Conservation (phyloP, 1,140 invertebrate species). For the Lineus longissimus region DNA sequence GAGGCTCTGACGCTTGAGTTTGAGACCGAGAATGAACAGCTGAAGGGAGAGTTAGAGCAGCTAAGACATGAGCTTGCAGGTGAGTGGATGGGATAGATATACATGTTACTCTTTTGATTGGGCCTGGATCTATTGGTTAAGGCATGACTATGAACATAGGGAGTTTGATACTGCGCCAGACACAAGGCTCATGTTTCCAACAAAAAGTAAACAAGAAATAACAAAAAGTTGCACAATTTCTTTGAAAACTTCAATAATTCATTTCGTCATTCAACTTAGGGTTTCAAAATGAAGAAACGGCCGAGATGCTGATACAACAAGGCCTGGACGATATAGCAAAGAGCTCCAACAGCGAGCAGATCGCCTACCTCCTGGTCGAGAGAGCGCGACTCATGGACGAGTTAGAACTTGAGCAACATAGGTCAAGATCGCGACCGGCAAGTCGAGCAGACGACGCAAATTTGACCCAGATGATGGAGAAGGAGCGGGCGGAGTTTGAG, state of each 20-base stretch:
- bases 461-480: constrained; percentile 11
- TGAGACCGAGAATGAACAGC: constrained; percentile 46
- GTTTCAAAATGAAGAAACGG: constrained; percentile 32
- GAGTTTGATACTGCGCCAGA: no score
- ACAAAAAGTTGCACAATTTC: no score
- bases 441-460: constrained; percentile 14
- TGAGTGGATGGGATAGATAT: no score
- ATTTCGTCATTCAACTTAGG: not conserved
- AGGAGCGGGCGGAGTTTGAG: constrained; percentile 39
- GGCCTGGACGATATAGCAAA: constrained; percentile 45
- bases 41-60: constrained; percentile 39
- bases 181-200: no score
- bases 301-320: constrained; percentile 49
- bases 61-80: constrained; percentile 33
- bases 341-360: constrained; percentile 43
- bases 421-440: constrained; percentile 25
- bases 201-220: no score
- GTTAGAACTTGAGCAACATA: constrained; percentile 38
- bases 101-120: no score
- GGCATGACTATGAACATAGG: no score
- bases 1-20: constrained; percentile 47
- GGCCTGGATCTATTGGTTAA: no score
- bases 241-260: no score
- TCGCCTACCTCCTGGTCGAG: constrained; percentile 49
- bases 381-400: constrained; percentile 47